Evolutionary conservation across 1,140 invertebrate species (phyloP), one percentile per base, ranked within the genome.

Genomic region (Halesus radiatus): DNA sequence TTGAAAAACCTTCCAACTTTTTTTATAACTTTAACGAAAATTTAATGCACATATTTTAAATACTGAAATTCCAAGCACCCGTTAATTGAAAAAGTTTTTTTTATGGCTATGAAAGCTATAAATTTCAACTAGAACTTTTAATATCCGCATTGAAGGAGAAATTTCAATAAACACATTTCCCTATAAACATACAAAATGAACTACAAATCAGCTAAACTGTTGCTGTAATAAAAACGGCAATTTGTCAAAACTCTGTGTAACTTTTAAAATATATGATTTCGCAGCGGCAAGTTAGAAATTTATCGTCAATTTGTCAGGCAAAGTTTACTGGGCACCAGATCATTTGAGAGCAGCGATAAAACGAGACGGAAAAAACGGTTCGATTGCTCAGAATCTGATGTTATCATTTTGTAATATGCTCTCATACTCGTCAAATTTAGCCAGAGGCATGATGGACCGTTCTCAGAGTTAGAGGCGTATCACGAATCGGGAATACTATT

Each of bases 311-410:
- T 70, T 70, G 66, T 70, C 45, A 70, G 66, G 29, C 18, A 52
- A 70, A 70, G 66, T 70, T 70, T 70, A 8, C 22, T 5, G 32
- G 66, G 66, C 32, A 37, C 66, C 37, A 18, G 18, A 52, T 32
- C 37, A 70, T 50, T 70, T 1, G 23, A 20, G 74, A 62, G 37
- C 26, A 18, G 45, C 75, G 72, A 81, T 81, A 76, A 79, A 70
- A 68, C 72, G 60, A 72, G 77, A 62, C 16, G 50, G 8, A 13
- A 29, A 75, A 79, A 82, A 79, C 79, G 80, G 79, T 79, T 79
- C 62, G 77, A 76, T 68, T 73, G 66, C n/a, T 37, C 54, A 56
- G 53, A 75, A 78, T 81, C 73, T 76, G 62, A 79, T 70, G 54
- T 52, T 76, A 78, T 73, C 45, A 70, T 68, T 18, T 45, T 45